Percentiles rank a stretch among this genome's conserved stretches.
phyloP scores from a whole-genome alignment of 1,140 invertebrate species.

The Drosophila tropicalis region DNA sequence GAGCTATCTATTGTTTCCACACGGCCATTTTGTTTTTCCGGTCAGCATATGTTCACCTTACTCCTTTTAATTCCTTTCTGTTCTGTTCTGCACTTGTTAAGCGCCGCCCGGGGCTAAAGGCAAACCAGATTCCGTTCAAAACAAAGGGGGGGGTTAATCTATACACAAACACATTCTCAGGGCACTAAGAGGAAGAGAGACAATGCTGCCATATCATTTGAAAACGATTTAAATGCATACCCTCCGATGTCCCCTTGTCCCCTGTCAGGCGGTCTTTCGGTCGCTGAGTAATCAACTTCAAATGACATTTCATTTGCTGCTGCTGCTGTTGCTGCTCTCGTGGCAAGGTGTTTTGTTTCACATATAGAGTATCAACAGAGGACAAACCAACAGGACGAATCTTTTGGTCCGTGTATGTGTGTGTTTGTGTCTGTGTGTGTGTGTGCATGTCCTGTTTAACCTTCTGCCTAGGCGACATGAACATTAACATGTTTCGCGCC shows the following conservation, averaged over 20 bases:
- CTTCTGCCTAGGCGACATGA: constrained; percentile 27
- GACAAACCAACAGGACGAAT: constrained; percentile 40
- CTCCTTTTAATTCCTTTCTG: constrained; percentile 10
- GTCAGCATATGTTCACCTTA: constrained; percentile 40
- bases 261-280: no score
- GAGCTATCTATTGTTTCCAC: neutral
- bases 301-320: constrained; percentile 46
- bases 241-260: neutral
- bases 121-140: constrained; percentile 16
- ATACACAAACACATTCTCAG: neutral
- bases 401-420: constrained; percentile 4
- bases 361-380: constrained; percentile 36
- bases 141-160: constrained; percentile 15
- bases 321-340: constrained; percentile 7
- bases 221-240: constrained; percentile 50
- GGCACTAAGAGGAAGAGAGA: neutral
- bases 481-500: constrained; percentile 51
- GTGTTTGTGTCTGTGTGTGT: constrained; percentile 1
- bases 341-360: constrained; percentile 61
- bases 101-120: constrained; percentile 33
- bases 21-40: constrained; percentile 46
- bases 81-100: constrained; percentile 43
- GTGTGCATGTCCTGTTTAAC: constrained; percentile 36
- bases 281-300: constrained; percentile 41
- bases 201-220: constrained; percentile 42